These are phyloP conservation scores for Phaonia tiefii DNA, from an alignment of 2,888 invertebrate species.

Conservation along the genomic window DNA sequence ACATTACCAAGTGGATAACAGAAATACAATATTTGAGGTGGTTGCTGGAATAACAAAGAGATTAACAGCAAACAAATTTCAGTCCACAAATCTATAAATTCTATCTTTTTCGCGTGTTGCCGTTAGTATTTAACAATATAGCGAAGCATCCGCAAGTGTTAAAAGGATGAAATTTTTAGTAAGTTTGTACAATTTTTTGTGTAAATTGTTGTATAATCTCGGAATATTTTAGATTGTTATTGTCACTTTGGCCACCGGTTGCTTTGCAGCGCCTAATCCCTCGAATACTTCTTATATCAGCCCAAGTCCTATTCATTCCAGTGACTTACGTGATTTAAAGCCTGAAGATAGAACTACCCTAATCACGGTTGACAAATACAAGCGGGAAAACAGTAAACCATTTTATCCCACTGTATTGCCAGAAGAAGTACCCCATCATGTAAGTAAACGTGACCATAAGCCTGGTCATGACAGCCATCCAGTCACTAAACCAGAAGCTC, in stretches of 20 bases:
- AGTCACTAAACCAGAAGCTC: too few relatives aligned
- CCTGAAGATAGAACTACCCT: conserved; percentile 71
- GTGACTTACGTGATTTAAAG: conserved; percentile 73
- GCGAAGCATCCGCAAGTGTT: background rate
- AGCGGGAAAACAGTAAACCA: conserved; percentile 62
- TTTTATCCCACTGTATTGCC: conserved; percentile 51
- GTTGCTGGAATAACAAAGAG: too few relatives aligned
- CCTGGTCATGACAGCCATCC: too few relatives aligned
- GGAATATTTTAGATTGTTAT: conserved; percentile 71
- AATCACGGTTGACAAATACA: conserved; percentile 65
- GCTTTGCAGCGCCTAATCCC: conserved; percentile 71
- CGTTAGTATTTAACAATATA: conserved; percentile 49
- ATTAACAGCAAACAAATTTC: background rate
- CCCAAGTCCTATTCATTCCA: conserved; percentile 75
- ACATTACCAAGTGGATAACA: conserved; percentile 72
- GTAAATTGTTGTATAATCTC: background rate
- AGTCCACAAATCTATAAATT: conserved; percentile 66
- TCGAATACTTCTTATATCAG: conserved; percentile 54
- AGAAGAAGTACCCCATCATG: conserved; percentile 12
- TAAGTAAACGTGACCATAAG: conserved; percentile 39
- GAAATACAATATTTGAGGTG: conserved; percentile 10
- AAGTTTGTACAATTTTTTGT: conserved; percentile 50
- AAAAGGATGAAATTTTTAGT: conserved; percentile 50
- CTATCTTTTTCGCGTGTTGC: background rate
- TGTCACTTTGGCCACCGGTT: conserved; percentile 70